Conservation (phyloP, 2,888 invertebrate species). For the Camponotus fellah region DNA sequence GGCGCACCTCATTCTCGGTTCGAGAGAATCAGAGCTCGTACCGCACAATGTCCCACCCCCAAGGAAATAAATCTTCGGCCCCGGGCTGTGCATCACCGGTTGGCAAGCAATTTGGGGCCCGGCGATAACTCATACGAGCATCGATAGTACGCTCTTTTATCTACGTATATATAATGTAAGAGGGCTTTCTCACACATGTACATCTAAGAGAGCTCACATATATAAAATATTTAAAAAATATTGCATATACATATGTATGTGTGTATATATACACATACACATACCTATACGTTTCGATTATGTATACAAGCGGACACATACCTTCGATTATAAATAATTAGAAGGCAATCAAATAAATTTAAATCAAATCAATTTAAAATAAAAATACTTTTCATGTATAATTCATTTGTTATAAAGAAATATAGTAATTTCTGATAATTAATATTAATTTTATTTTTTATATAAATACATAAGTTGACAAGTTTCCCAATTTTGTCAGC, state of each 20-base stretch:
- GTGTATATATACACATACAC: not conserved
- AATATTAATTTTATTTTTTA: not conserved
- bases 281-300: not conserved
- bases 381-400: not conserved
- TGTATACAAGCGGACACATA: not conserved
- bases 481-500: not conserved
- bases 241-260: not conserved
- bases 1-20: constrained; percentile 68
- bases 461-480: not conserved
- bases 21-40: constrained; percentile 64
- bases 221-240: constrained; percentile 25
- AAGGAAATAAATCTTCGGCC: constrained; percentile 84
- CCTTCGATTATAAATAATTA: not conserved
- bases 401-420: not conserved
- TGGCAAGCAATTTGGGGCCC: constrained; percentile 85
- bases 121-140: constrained; percentile 85
- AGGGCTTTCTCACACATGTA: constrained; percentile 27
- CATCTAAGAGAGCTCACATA: constrained; percentile 12
- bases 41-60: constrained; percentile 66
- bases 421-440: not conserved
- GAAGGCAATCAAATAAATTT: not conserved
- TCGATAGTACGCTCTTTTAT: constrained; percentile 81
- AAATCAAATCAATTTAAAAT: not conserved
- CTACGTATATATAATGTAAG: constrained; percentile 65
- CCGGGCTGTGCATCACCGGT: constrained; percentile 85